Evolutionary conservation across 2,113 vertebrate species (phyloP), one percentile per base, ranked within the genome.

Genomic region (Myanophis thanlyinensis): DNA sequence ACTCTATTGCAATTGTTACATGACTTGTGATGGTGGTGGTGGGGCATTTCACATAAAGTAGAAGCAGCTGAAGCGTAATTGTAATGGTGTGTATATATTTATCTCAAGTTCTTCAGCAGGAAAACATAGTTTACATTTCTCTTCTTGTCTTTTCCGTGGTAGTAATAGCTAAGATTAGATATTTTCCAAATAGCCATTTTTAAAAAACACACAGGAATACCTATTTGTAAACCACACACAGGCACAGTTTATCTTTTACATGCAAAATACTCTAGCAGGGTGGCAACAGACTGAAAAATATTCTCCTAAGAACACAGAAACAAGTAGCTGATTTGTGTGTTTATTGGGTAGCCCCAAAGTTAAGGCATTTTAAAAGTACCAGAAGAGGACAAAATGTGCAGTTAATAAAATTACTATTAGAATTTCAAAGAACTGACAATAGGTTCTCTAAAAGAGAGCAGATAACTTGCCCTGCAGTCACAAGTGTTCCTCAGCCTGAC

Each of bases 111-210:
- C 18, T 91, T 93, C 30, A 46, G 85, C 0, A 87, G 51, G 23
- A 89, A 90, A 27, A 54, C 47, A 13, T 54, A 52, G 92, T 92
- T 49, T 94, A 88, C 49, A 93, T 87, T 35, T 92, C 93, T 56
- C 89, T 62, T 93, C 5, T 94, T 95, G 95, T 93, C 94, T 92
- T 85, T 85, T 80, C 91, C 54, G 95, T 92, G 86, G 87, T n/a
- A 95, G 94, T 92, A 54, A 94, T 86, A 51, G 80, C 53, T 22
- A 87, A 85, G 89, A 67, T 30, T 80, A 88, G 85, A 85, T 85
- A 90, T 73, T 88, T 95, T 73, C 6, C 0, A 92, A 85, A 12
- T 87, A 88, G 54, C 46, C n/a, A 47, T n/a, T 48, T 67, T 51
- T 46, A 0, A 9, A 67, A 40, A 52, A 52, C 44, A 52, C 5